Base-by-base conservation (phyloP, 2,888 invertebrate genomes). In the Halictus ligatus region DNA sequence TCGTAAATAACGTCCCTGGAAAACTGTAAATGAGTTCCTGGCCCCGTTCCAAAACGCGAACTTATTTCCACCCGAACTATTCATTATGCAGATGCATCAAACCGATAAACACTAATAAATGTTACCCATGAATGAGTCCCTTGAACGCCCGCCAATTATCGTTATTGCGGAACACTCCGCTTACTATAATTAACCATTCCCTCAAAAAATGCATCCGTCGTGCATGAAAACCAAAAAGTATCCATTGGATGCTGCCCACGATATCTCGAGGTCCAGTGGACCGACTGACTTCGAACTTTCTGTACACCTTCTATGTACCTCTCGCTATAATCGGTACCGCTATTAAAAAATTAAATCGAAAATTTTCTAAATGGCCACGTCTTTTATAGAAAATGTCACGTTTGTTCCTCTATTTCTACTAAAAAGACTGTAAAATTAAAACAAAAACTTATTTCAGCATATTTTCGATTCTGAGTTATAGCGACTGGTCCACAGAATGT, bases 91-190 rank as follows among this genome's bases (percentile, higher is more conserved):
- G 67, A 75, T 76, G 54, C 75, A 25, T 84, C 75, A 40, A 73
- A 48, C 54, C 69, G 80, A 84, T 80, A 80, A 77, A 78, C 80
- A 43, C 25, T 71, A 75, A 80, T 80, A 75, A 67, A 40, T 46
- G 67, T 67, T 48, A 43, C n/a, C 21, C 35, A 35, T 60, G 84
- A 80, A 84, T 75, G 72, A 48, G 43, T 76, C n/a, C 58, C 74
- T 75, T 80, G 80, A 84, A 40, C 12, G 18, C n/a, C 15, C n/a
- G 83, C 78, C 83, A 85, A 83, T 76, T 35, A 78, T 71, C 25
- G 35, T 35, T 4, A 64, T 83, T 78, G 12, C 58, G 75, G 29
- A 72, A 83, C 12, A 43, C 15, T 76, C n/a, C 2, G 46, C 5
- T 4, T 60, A 48, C 29, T 54, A 60, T 10, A 10, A 54, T 21